Percentiles rank a stretch among this genome's conserved stretches.
Conservation (phyloP, 2,113 vertebrate species). For the Actenoides hombroni region DNA sequence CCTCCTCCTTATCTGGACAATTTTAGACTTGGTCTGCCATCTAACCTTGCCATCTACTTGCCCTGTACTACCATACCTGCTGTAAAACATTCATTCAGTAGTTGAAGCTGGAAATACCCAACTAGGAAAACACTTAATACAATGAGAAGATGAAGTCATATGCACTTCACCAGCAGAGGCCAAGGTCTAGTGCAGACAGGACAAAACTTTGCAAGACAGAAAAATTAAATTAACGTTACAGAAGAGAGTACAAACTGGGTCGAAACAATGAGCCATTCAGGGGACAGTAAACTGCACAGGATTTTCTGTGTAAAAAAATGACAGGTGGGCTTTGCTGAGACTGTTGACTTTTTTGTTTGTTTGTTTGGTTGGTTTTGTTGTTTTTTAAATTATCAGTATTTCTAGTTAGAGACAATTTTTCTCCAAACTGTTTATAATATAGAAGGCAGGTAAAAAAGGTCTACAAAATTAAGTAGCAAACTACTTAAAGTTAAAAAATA, state of each 20-base stretch:
- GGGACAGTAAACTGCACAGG: neutral
- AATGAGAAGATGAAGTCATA: neutral
- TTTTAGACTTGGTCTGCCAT: neutral
- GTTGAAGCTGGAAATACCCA: neutral
- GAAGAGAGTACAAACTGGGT: neutral
- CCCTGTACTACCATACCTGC: neutral
- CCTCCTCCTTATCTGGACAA: neutral
- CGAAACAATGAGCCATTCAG: neutral
- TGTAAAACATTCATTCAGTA: neutral
- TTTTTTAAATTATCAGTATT: neutral
- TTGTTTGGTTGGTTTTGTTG: neutral
- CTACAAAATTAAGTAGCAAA: neutral
- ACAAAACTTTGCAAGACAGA: neutral
- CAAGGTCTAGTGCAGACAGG: neutral
- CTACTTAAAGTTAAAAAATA: neutral
- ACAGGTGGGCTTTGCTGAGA: neutral
- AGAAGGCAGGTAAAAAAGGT: neutral
- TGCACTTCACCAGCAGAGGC: accelerated
- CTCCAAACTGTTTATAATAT: neutral
- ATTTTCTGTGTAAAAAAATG: neutral
- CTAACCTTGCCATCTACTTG: neutral
- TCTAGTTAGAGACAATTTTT: neutral
- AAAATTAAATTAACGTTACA: neutral
- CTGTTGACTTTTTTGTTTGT: neutral
- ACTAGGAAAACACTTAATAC: neutral